phyloP scores from a whole-genome alignment of 2,888 invertebrate species.

The Ochlodes sylvanus region DNA sequence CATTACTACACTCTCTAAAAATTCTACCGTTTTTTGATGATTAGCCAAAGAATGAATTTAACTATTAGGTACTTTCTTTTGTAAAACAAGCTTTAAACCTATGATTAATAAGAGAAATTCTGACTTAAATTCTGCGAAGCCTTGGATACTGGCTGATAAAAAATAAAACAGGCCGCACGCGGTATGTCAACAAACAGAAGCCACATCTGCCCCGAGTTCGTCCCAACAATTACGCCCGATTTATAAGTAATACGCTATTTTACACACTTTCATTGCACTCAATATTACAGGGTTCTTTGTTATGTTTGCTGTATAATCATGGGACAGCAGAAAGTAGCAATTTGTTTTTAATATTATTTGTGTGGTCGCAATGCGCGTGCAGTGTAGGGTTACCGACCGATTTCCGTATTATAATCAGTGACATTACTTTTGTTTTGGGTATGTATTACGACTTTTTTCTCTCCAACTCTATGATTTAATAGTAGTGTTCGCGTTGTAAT shows the following conservation, averaged over 20 bases:
- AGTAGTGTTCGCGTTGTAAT: slow-evolving; percentile 14
- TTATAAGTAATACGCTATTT: slow-evolving; percentile 12
- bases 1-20: no score
- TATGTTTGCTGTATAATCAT: slow-evolving; percentile 50
- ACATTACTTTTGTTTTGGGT: slow-evolving; percentile 71
- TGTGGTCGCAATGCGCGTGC: slow-evolving; percentile 50
- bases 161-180: slow-evolving; percentile 3
- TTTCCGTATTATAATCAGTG: neutral
- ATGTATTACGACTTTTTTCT: slow-evolving; percentile 62
- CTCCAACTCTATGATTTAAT: slow-evolving; percentile 33
- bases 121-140: no score
- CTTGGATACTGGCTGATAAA: neutral
- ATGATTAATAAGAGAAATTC: no score
- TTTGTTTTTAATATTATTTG: slow-evolving; percentile 54
- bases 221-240: slow-evolving; percentile 5
- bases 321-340: slow-evolving; percentile 58
- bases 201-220: slow-evolving; percentile 6
- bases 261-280: slow-evolving; percentile 1
- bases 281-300: slow-evolving; percentile 19
- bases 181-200: neutral
- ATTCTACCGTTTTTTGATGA: no score
- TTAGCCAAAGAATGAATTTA: no score
- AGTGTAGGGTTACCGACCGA: slow-evolving; percentile 53
- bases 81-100: no score
- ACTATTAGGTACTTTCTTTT: no score